Conservation (phyloP, 2,888 invertebrate species). For the Orgyia antiqua region DNA sequence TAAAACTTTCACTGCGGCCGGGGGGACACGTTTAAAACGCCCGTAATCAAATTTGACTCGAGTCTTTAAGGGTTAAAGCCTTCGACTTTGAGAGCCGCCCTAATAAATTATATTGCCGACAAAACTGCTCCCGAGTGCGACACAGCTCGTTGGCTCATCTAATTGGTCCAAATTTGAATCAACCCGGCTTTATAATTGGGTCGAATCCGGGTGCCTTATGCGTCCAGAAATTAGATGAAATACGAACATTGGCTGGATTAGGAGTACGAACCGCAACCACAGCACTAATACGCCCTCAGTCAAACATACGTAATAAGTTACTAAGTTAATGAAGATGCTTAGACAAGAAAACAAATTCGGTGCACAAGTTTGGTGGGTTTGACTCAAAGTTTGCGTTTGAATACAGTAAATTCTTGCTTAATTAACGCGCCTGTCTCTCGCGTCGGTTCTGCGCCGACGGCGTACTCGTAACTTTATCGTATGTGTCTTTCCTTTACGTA, state of each 20-base stretch:
- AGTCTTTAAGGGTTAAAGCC: slow-evolving; percentile 75
- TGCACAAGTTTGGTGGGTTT: slow-evolving; percentile 52
- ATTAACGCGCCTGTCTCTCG: slow-evolving; percentile 52
- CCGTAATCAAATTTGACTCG: slow-evolving; percentile 75
- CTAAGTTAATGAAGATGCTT: slow-evolving; percentile 63
- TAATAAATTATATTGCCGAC: slow-evolving; percentile 77
- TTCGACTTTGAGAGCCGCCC: slow-evolving; percentile 72
- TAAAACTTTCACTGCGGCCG: slow-evolving; percentile 55
- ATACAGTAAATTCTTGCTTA: slow-evolving; percentile 66
- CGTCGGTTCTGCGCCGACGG: slow-evolving; percentile 25
- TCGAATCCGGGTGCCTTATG: slow-evolving; percentile 57
- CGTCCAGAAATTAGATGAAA: slow-evolving; percentile 64
- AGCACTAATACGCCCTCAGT: slow-evolving; percentile 50
- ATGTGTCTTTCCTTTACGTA: slow-evolving; percentile 37
- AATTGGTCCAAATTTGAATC: slow-evolving; percentile 74
- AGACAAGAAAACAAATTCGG: slow-evolving; percentile 61
- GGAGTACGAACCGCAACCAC: slow-evolving; percentile 50
- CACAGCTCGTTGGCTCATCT: slow-evolving; percentile 76
- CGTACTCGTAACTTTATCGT: slow-evolving; percentile 34
- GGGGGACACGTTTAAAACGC: slow-evolving; percentile 67
- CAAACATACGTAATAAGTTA: slow-evolving; percentile 64
- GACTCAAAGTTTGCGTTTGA: slow-evolving; percentile 61
- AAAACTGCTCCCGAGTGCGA: slow-evolving; percentile 75
- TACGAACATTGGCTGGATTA: slow-evolving; percentile 62
- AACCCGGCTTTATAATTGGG: slow-evolving; percentile 72